Percentiles rank a stretch among this genome's conserved stretches.
Conservation (phyloP, 2,113 vertebrate species). For the Cinclus cinclus region DNA sequence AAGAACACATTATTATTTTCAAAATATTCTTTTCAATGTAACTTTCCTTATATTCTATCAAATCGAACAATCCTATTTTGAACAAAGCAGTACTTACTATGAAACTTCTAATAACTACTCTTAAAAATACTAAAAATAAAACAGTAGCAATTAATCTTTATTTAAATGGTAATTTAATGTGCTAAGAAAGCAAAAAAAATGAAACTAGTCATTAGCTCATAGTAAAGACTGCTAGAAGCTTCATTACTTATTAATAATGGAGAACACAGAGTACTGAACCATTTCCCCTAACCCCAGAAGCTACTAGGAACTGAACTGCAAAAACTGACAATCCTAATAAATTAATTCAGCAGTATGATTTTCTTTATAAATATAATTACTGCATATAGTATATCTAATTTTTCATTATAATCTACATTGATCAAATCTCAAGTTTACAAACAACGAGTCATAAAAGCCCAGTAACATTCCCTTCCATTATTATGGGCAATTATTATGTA, state of each 20-base stretch:
- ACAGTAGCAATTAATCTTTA: constrained; percentile 56
- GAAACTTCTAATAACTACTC: constrained; percentile 59
- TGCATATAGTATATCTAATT: neutral
- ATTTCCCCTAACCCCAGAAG: constrained; percentile 30
- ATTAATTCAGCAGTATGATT: neutral
- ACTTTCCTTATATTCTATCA: neutral
- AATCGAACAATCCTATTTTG: neutral
- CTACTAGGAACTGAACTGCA: neutral
- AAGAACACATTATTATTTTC: neutral
- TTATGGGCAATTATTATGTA: neutral
- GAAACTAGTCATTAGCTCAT: constrained; percentile 58
- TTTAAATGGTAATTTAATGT: constrained; percentile 63
- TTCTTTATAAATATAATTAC: neutral
- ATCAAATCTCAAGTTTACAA: neutral
- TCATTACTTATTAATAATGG: constrained; percentile 62
- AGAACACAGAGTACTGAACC: constrained; percentile 35
- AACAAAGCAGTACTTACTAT: constrained; percentile 33
- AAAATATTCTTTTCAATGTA: neutral
- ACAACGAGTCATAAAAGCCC: rapidly evolving
- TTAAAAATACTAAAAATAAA: constrained; percentile 64
- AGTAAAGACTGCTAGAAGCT: constrained; percentile 59
- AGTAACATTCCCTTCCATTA: neutral
- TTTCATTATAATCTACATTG: neutral
- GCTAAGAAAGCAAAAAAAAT: constrained; percentile 45
- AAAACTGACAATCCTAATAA: constrained; percentile 17